Conservation (phyloP, 2,888 invertebrate genomes). For the Spodoptera littoralis region DNA sequence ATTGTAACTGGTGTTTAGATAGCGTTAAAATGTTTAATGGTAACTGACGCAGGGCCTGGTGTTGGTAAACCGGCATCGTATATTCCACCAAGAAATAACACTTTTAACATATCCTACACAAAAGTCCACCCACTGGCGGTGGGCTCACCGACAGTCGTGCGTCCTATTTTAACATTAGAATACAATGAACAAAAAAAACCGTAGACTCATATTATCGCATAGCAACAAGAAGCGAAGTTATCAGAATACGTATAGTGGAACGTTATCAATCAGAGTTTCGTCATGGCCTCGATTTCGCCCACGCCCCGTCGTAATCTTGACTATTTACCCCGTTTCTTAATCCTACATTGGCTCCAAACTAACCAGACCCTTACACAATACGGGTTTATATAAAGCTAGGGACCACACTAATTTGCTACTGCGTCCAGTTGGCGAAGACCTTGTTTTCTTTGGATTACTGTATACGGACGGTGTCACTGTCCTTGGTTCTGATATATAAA, state of each 20-base stretch:
- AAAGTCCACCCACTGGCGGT: constrained; percentile 43
- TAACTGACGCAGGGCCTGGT: constrained; percentile 11
- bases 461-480: constrained; percentile 38
- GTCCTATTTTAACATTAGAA: constrained; percentile 51
- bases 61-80: constrained; percentile 29
- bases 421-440: constrained; percentile 52
- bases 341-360: constrained; percentile 69
- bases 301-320: constrained; percentile 79
- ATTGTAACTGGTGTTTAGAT: constrained; percentile 14
- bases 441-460: constrained; percentile 28
- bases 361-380: constrained; percentile 52
- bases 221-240: constrained; percentile 71
- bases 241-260: constrained; percentile 73
- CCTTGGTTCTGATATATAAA: constrained; percentile 56
- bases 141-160: constrained; percentile 37
- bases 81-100: constrained; percentile 28
- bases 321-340: constrained; percentile 85
- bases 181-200: constrained; percentile 46
- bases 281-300: constrained; percentile 83
- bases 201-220: constrained; percentile 58
- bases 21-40: constrained; percentile 26
- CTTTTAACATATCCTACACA: constrained; percentile 35
- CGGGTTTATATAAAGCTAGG: constrained; percentile 31
- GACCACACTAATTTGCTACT: constrained; percentile 55
- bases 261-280: constrained; percentile 86